phyloP scores from a whole-genome alignment of 2,113 vertebrate genomes.

The Noturus placidus region DNA sequence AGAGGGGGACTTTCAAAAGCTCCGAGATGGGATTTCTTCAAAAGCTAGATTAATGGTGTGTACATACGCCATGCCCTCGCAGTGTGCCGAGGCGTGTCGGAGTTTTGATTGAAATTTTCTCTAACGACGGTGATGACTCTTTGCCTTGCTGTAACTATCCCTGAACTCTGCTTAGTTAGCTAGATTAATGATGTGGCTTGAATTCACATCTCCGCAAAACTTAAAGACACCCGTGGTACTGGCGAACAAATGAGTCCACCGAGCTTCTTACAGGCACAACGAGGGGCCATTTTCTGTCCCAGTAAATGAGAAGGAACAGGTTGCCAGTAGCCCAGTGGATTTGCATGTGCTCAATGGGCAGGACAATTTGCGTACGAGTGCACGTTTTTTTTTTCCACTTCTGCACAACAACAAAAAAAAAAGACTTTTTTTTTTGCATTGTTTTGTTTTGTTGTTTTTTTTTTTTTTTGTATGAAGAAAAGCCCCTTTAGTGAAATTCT shows the following conservation, averaged over 20 bases:
- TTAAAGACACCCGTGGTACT: not conserved
- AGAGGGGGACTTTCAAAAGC: constrained; percentile 44
- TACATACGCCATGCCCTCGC: constrained; percentile 59
- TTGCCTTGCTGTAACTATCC: constrained; percentile 4
- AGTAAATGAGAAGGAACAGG: constrained; percentile 12
- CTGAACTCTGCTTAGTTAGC: not conserved
- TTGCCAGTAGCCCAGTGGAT: constrained; percentile 11
- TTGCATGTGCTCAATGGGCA: constrained; percentile 7
- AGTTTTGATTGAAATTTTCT: constrained; percentile 59
- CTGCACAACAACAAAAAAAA: not conserved
- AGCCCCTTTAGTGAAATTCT: not conserved
- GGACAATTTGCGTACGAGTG: constrained; percentile 11
- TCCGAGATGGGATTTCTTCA: constrained; percentile 45
- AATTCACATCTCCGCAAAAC: not conserved
- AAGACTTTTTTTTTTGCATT: not conserved
- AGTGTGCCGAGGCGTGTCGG: constrained; percentile 58
- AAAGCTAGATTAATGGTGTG: constrained; percentile 64
- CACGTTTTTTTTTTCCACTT: not conserved
- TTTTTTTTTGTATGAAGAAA: not conserved
- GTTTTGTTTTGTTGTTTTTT: too few relatives aligned
- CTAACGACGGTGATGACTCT: constrained; percentile 52
- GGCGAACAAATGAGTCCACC: not conserved
- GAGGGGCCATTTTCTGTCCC: constrained; percentile 4
- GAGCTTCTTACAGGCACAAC: not conserved
- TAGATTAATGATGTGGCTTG: not conserved